A percentile compares a stretch with the other conserved stretches of the same genome.
phyloP scores from a whole-genome alignment of 2,888 invertebrate genomes.

The Belgica antarctica region DNA sequence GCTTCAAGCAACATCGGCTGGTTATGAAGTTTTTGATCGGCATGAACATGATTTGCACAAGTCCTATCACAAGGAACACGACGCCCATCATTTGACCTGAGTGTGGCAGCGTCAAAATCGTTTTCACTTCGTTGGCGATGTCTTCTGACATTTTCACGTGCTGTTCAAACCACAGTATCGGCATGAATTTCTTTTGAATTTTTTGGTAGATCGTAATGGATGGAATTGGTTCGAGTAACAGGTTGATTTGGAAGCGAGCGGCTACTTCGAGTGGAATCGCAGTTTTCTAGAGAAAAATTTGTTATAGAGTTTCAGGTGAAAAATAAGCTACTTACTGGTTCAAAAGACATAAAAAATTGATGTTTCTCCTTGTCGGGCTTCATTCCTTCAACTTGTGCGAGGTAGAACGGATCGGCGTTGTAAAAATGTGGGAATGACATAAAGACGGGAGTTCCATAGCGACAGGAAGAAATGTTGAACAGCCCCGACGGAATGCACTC shows the following conservation, averaged over 20 bases:
- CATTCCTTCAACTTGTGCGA: slow-evolving; percentile 66
- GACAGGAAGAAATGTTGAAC: slow-evolving; percentile 73
- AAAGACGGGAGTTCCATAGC: slow-evolving; percentile 74
- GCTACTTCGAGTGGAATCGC: slow-evolving; percentile 74
- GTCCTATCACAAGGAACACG: slow-evolving; percentile 55
- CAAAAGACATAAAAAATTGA: slow-evolving; percentile 71
- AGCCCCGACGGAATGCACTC: slow-evolving; percentile 71
- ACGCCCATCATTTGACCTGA: slow-evolving; percentile 58
- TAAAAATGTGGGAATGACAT: slow-evolving; percentile 83
- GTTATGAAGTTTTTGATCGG: slow-evolving; percentile 45
- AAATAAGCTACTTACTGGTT: slow-evolving; percentile 62
- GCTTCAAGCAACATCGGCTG: neutral
- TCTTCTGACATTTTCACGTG: slow-evolving; percentile 62
- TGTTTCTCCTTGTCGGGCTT: slow-evolving; percentile 67
- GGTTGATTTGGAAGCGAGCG: slow-evolving; percentile 76
- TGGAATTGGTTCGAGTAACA: slow-evolving; percentile 65
- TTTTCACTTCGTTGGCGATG: slow-evolving; percentile 59
- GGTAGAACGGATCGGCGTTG: slow-evolving; percentile 68
- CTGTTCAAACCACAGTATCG: slow-evolving; percentile 78
- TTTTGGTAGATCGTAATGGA: slow-evolving; percentile 62
- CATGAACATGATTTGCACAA: slow-evolving; percentile 48
- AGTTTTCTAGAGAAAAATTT: slow-evolving; percentile 59
- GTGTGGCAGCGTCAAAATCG: slow-evolving; percentile 58
- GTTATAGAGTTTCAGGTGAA: neutral
- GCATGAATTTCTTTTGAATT: slow-evolving; percentile 68